phyloP scores from a whole-genome alignment of 2,888 invertebrate genomes.

The Chloromyia formosa region DNA sequence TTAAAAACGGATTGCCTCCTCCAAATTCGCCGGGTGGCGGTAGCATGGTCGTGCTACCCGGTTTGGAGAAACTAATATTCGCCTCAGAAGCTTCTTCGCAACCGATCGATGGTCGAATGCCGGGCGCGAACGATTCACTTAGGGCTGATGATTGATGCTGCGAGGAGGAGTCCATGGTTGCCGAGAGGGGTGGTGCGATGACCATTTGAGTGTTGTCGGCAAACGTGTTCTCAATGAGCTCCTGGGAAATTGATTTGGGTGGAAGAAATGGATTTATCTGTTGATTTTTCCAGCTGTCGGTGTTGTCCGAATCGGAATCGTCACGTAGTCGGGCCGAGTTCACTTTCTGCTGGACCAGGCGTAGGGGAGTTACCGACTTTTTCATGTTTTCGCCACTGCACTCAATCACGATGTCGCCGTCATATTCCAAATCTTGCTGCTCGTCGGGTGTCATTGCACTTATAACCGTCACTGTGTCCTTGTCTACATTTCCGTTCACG shows the following conservation, averaged over 20 bases:
- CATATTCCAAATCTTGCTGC: constrained; percentile 75
- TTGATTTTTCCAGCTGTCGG: constrained; percentile 52
- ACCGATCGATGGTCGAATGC: constrained; percentile 64
- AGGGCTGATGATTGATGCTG: background rate
- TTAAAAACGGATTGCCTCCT: constrained; percentile 94
- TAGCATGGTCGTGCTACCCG: constrained; percentile 59
- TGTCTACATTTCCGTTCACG: constrained; percentile 47
- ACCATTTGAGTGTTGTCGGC: background rate
- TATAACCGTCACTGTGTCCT: constrained; percentile 60
- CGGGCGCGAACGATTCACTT: constrained; percentile 18
- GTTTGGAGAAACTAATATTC: constrained; percentile 56
- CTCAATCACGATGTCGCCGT: constrained; percentile 67
- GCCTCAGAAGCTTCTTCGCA: constrained; percentile 68
- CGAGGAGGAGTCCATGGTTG: background rate
- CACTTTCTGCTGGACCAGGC: constrained; percentile 64
- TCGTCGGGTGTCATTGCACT: constrained; percentile 71
- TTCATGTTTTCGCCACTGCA: constrained; percentile 67
- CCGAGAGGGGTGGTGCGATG: constrained; percentile 6
- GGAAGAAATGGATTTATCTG: constrained; percentile 47
- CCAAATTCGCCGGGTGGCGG: constrained; percentile 90
- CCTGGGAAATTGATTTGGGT: constrained; percentile 33
- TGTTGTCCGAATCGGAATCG: constrained; percentile 65
- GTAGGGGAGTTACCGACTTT: constrained; percentile 76
- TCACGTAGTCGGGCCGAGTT: constrained; percentile 60
- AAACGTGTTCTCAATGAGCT: constrained; percentile 41